Percentiles rank a stretch among this genome's conserved stretches.
phyloP scores from a whole-genome alignment of 2,113 vertebrate genomes.

The Brachypteracias leptosomus region DNA sequence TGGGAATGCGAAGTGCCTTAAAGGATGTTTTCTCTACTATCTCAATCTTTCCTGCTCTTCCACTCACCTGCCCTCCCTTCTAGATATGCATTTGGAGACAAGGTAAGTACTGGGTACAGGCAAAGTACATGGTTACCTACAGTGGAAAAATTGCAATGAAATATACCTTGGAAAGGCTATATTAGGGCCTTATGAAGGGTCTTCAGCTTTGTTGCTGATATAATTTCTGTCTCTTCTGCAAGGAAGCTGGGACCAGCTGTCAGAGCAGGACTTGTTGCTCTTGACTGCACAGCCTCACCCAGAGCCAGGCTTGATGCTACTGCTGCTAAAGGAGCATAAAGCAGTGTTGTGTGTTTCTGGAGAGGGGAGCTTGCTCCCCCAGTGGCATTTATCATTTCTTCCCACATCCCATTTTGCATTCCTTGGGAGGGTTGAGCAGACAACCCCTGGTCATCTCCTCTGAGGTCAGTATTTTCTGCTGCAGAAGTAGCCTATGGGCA shows the following conservation, averaged over 20 bases:
- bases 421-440: accelerated
- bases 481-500: background rate
- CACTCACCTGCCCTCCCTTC: background rate
- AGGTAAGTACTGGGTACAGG: background rate
- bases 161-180: background rate
- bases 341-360: background rate
- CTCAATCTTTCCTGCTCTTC: background rate
- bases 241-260: background rate
- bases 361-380: background rate
- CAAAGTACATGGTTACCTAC: accelerated
- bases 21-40: background rate
- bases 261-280: background rate
- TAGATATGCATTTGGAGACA: background rate
- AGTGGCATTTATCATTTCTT: background rate
- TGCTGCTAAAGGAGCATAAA: background rate
- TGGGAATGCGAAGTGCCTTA: background rate
- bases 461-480: background rate
- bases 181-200: background rate
- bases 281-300: background rate
- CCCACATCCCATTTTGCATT: background rate
- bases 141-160: background rate
- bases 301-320: background rate
- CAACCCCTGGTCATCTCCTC: background rate
- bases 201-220: background rate
- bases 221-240: background rate